These are phyloP conservation scores for Hipposideros armiger DNA, from an alignment of 2,113 vertebrate species.

Conservation along the genomic window DNA sequence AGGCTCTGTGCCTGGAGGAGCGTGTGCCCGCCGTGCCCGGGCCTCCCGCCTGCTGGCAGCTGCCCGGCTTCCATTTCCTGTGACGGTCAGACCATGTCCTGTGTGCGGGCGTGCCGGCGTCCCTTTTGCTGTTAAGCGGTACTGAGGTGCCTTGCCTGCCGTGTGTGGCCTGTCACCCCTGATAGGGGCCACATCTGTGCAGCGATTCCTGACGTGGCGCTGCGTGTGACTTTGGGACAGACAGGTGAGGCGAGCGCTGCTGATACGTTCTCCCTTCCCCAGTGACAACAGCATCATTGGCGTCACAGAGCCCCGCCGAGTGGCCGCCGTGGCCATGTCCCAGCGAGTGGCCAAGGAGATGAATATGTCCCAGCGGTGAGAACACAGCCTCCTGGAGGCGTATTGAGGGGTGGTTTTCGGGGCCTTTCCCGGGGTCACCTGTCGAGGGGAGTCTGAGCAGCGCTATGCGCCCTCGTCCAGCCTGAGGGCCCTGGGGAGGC, in stretches of 20 bases:
- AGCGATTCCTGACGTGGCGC: accelerated
- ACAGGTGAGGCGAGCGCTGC: accelerated
- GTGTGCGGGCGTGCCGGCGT: accelerated
- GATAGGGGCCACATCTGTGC: accelerated
- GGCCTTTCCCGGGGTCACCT: background rate
- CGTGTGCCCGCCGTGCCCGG: accelerated
- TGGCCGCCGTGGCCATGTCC: slow-evolving; percentile 97
- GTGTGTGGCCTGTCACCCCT: accelerated
- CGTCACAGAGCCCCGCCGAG: slow-evolving; percentile 96
- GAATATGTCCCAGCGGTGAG: slow-evolving; percentile 94
- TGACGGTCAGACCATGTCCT: accelerated
- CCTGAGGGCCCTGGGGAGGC: accelerated
- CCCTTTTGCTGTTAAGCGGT: accelerated
- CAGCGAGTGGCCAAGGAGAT: slow-evolving; percentile 96
- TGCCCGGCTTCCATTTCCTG: accelerated
- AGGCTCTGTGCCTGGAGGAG: background rate
- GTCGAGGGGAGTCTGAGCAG: accelerated
- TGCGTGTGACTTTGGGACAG: accelerated
- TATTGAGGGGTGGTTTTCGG: accelerated
- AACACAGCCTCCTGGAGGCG: no score
- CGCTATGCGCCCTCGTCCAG: accelerated
- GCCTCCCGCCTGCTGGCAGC: accelerated
- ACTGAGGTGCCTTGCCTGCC: background rate
- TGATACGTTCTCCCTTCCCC: background rate
- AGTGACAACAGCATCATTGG: slow-evolving; percentile 91